These are phyloP conservation scores for Benitochromis conjunctus DNA, from an alignment of 2,113 vertebrate genomes.

Conservation along the genomic window DNA sequence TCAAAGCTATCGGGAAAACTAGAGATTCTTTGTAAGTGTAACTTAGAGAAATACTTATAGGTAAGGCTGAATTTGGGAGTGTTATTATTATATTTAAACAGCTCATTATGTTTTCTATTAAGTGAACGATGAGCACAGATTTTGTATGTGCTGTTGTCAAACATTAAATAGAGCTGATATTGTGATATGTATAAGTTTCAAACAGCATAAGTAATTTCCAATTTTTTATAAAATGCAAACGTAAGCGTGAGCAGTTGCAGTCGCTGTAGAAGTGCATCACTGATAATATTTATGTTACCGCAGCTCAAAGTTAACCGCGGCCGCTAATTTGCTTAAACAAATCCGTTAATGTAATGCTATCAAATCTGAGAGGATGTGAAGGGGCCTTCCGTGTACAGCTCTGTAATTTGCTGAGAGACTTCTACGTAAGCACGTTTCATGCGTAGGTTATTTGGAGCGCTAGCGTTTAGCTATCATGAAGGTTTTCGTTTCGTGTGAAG, in stretches of 20 bases:
- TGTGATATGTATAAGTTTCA: neutral
- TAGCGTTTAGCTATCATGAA: neutral
- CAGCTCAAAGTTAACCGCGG: neutral
- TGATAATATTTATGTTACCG: neutral
- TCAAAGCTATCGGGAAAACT: neutral
- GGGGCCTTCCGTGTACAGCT: neutral
- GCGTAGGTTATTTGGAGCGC: neutral
- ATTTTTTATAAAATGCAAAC: neutral
- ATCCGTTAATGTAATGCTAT: neutral
- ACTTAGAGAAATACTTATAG: neutral
- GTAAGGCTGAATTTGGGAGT: neutral
- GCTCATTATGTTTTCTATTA: neutral
- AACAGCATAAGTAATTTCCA: neutral
- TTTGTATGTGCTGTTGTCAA: neutral
- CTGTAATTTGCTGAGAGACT: conserved; percentile 14
- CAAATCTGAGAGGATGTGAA: conserved; percentile 1
- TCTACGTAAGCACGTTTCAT: neutral
- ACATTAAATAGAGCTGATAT: neutral
- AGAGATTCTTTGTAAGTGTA: neutral
- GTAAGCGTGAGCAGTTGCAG: neutral
- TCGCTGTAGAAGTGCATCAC: neutral
- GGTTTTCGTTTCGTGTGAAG: neutral
- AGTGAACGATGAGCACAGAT: neutral
- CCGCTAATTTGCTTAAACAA: neutral
- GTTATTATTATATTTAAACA: neutral